Evolutionary conservation across 2,888 invertebrate genomes (phyloP).

Genomic region (Gibbula magus): DNA sequence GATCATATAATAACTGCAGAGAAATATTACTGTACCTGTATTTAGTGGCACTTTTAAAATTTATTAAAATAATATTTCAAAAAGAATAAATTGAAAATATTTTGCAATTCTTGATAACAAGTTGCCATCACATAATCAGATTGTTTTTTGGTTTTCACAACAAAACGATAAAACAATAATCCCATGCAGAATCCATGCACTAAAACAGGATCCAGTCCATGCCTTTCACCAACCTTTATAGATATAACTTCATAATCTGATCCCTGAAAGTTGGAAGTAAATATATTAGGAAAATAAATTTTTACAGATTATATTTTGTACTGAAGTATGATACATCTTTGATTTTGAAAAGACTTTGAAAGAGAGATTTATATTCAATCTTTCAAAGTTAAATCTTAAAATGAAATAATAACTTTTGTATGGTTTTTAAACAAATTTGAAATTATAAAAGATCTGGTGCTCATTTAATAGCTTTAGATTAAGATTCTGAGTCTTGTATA

Average conservation of each 20-base stretch:
- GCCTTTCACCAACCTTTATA: constrained; percentile 53
- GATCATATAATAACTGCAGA: too few species aligned
- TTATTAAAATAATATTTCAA: too few species aligned
- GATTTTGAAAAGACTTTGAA: not conserved
- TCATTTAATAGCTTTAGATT: too few species aligned
- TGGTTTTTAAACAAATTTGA: too few species aligned
- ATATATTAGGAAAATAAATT: not conserved
- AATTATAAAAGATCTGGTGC: too few species aligned
- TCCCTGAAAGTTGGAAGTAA: constrained; percentile 43
- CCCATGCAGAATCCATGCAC: not conserved
- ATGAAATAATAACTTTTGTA: not conserved
- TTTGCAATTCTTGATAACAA: not conserved
- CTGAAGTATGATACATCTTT: not conserved
- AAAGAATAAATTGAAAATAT: too few species aligned
- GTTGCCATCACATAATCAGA: not conserved
- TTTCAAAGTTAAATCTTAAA: not conserved
- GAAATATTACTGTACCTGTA: too few species aligned
- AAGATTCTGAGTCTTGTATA: too few species aligned
- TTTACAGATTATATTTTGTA: not conserved
- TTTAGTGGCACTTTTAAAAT: too few species aligned
- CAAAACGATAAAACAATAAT: not conserved
- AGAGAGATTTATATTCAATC: not conserved
- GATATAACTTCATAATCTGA: constrained; percentile 60
- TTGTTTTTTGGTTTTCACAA: not conserved
- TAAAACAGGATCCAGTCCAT: not conserved